phyloP scores from a whole-genome alignment of 1,140 invertebrate species.

The Protaetia brevitarsis region DNA sequence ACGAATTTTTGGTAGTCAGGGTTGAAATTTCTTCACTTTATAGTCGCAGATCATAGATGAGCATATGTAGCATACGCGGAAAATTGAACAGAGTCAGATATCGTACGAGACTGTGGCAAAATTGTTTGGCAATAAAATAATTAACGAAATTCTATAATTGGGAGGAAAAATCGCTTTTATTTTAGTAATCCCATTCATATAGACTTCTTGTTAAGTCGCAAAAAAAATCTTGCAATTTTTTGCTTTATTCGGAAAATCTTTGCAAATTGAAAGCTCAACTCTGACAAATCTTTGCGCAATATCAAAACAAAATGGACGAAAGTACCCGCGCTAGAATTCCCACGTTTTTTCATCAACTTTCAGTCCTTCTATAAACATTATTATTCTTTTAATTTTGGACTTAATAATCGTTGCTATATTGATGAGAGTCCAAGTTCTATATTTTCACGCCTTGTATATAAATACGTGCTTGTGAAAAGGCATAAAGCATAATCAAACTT shows the following conservation, averaged over 20 bases:
- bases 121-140: too few relatives aligned
- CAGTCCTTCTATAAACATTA: neutral
- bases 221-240: slow-evolving; percentile 25
- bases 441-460: too few relatives aligned
- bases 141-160: too few relatives aligned
- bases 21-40: neutral
- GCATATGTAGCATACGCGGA: neutral
- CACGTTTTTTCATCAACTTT: neutral
- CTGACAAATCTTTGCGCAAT: neutral
- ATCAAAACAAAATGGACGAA: neutral
- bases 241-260: too few relatives aligned
- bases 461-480: too few relatives aligned
- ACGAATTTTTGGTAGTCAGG: slow-evolving; percentile 12
- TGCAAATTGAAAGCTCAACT: neutral
- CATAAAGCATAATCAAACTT: neutral
- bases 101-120: too few relatives aligned
- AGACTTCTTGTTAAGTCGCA: slow-evolving; percentile 98
- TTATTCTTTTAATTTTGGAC: neutral
- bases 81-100: too few relatives aligned
- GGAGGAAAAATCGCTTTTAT: too few relatives aligned
- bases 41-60: neutral
- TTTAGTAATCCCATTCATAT: too few relatives aligned
- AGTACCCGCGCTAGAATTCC: neutral
- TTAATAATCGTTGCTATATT: too few relatives aligned
- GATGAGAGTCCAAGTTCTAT: too few relatives aligned